A percentile compares a stretch with the other conserved stretches of the same genome.
These are phyloP conservation scores for Actinernus sp. DNA, from an alignment of 92 coral and sea anemone genomes.

Conservation along the genomic window DNA sequence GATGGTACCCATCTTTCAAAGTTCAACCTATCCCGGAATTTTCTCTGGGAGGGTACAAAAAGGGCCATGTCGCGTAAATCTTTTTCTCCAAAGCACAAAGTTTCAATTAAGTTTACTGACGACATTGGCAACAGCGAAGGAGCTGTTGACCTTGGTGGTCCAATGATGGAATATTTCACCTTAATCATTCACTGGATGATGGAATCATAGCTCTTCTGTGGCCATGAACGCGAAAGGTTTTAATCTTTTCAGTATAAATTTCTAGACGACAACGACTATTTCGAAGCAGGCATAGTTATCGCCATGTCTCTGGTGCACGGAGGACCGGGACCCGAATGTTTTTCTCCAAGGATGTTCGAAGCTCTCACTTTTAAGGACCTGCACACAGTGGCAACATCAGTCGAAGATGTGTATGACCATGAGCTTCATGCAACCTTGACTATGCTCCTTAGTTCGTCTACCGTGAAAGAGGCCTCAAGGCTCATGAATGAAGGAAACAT, in stretches of 20 bases:
- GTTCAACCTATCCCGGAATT: slow-evolving; percentile 26
- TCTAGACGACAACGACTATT: no score
- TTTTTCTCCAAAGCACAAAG: slow-evolving; percentile 29
- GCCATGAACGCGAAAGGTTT: no score
- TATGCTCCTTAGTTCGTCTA: slow-evolving; percentile 3
- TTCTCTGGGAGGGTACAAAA: slow-evolving; percentile 30
- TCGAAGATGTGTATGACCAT: slow-evolving; percentile 22
- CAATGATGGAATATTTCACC: no score
- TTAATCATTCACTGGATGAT: no score
- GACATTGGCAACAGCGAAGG: no score
- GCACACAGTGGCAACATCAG: slow-evolving; percentile 2
- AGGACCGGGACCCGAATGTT: no score
- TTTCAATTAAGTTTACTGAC: slow-evolving; percentile 41
- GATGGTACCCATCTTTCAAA: slow-evolving; percentile 20
- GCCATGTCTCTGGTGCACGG: no score
- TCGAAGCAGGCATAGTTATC: no score
- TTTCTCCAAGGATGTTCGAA: slow-evolving; percentile 16
- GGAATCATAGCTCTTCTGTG: no score
- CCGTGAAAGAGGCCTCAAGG: slow-evolving; percentile 9
- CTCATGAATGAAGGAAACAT: slow-evolving; percentile 10
- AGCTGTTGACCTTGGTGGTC: no score
- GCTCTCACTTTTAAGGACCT: slow-evolving; percentile 1
- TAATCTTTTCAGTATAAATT: no score
- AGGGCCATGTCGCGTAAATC: slow-evolving; percentile 40
- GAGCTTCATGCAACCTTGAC: slow-evolving; percentile 9